Evolutionary conservation across 2,113 vertebrate genomes (phyloP).

Genomic region (Chlamydotis undulata): DNA sequence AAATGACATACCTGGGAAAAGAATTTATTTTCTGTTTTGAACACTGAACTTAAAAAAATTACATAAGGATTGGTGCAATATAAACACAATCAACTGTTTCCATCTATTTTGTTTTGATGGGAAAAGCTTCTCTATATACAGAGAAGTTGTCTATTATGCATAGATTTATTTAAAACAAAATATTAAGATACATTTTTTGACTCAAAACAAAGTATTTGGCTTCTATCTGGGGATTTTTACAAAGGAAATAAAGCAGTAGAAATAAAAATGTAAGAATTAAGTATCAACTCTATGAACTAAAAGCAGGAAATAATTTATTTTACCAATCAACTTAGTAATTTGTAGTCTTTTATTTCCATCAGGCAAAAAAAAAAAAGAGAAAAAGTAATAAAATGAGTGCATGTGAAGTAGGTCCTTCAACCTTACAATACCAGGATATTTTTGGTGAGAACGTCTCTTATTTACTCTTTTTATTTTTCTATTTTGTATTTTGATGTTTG

Average conservation of each 20-base stretch:
- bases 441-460: background rate
- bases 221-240: background rate
- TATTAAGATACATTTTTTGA: background rate
- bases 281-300: background rate
- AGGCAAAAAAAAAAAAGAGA: background rate
- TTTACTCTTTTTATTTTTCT: background rate
- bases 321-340: background rate
- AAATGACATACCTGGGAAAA: background rate
- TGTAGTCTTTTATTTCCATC: background rate
- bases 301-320: background rate
- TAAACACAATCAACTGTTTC: background rate
- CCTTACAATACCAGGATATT: background rate
- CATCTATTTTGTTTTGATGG: background rate
- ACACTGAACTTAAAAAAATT: background rate
- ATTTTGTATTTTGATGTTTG: background rate
- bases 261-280: background rate
- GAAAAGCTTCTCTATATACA: background rate
- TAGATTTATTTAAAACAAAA: background rate
- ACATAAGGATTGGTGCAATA: background rate
- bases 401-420: background rate
- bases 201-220: background rate
- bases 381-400: background rate
- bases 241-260: background rate
- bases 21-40: background rate
- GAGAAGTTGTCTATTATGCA: background rate